Evolutionary conservation across 1,140 invertebrate genomes (phyloP).

Genomic region (Sycophaga agraensis): DNA sequence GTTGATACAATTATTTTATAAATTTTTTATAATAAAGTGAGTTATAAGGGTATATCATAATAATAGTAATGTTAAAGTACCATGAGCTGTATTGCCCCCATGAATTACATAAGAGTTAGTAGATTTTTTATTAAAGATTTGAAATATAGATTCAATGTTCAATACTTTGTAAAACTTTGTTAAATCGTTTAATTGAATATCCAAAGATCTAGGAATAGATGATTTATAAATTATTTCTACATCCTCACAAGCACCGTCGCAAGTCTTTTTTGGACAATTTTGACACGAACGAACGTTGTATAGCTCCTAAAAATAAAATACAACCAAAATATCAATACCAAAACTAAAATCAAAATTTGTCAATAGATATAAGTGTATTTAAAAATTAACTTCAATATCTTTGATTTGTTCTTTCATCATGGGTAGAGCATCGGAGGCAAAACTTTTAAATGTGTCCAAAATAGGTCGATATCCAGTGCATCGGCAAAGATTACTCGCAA

Average conservation of each 20-base stretch:
- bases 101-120: constrained; percentile 61
- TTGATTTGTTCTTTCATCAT: constrained; percentile 54
- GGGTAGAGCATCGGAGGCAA: constrained; percentile 63
- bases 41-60: background rate
- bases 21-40: background rate
- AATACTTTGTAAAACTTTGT: constrained; percentile 59
- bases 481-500: constrained; percentile 81
- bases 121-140: constrained; percentile 57
- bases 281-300: constrained; percentile 47
- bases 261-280: constrained; percentile 39
- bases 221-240: constrained; percentile 12
- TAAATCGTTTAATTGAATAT: background rate
- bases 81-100: constrained; percentile 70
- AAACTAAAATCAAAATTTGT: background rate
- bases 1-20: background rate
- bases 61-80: background rate
- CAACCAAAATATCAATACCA: too few relatives aligned
- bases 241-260: constrained; percentile 38
- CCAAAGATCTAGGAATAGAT: constrained; percentile 6
- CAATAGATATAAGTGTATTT: too few relatives aligned
- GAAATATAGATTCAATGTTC: constrained; percentile 60
- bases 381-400: constrained; percentile 62
- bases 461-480: constrained; percentile 88
- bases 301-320: constrained; percentile 41
- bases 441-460: constrained; percentile 78